Percentiles rank a stretch among this genome's conserved stretches.
These are phyloP conservation scores for Callocephalon fimbriatum DNA, from an alignment of 2,113 vertebrate genomes.

Conservation along the genomic window DNA sequence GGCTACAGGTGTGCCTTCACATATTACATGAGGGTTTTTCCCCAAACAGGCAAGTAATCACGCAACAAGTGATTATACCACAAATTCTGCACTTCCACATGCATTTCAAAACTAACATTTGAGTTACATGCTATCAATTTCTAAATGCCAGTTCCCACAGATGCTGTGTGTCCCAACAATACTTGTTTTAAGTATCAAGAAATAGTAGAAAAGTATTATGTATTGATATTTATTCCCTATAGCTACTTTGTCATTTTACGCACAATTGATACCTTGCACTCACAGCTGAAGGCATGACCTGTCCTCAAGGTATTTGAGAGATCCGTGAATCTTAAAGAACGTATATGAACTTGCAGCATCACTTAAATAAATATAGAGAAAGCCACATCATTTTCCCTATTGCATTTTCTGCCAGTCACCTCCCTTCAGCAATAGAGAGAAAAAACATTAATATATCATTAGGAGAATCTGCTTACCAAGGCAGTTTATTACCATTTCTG, in stretches of 20 bases:
- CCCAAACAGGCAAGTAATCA: accelerated
- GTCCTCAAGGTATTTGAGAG: background rate
- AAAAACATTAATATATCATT: background rate
- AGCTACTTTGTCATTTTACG: background rate
- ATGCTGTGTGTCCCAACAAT: background rate
- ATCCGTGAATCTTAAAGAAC: background rate
- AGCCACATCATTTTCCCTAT: background rate
- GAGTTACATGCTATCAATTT: background rate
- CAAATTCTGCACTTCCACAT: background rate
- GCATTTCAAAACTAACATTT: accelerated
- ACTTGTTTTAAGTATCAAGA: background rate
- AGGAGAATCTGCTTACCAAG: background rate
- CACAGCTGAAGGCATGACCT: background rate
- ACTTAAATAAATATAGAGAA: background rate
- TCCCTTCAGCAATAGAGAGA: background rate
- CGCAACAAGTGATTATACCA: background rate
- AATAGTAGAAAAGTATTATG: background rate
- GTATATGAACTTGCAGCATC: background rate
- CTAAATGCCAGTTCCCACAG: background rate
- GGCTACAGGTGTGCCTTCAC: background rate
- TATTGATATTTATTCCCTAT: background rate
- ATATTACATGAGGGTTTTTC: accelerated
- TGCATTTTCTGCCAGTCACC: background rate
- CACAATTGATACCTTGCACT: background rate
- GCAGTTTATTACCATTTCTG: background rate